Base-by-base conservation (phyloP, 1,140 invertebrate species). In the Papilio machaon region DNA sequence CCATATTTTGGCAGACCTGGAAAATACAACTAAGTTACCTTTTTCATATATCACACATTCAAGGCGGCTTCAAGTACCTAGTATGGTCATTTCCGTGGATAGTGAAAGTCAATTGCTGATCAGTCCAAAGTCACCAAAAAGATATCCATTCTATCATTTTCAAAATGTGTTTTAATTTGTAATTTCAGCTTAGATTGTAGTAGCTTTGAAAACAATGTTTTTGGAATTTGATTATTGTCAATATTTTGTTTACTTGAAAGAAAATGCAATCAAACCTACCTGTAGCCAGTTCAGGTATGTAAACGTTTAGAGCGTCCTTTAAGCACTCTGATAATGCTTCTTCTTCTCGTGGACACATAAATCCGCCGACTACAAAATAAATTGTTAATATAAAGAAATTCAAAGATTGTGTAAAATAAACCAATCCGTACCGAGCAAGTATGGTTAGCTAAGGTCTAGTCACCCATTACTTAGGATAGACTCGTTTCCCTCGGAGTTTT, bases 1-100 rank as follows among this genome's bases (percentile, higher is more conserved):
- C 91, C 92, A 46, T 96, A 95, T 82, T 95, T 95, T 19, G 95
- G 95, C 52, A 97, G 95, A 17, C 96, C 96, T 89, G 30, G 5
- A 84, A 78, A 73, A 46, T 74, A 17, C 23, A 15, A 43, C 35
- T 6, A 74, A 58, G 54, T 58, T 58, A 58, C 17, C 5, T 58
- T 58, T 54, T 49, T 49, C 47, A 15, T 49, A 13, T 15, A 49
- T 49, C 2, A 49, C 15, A 30, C 23, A 30, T 30, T 30, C 23
- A 30, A 30, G 23, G 23, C 0, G 2, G 23, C 23, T 30, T 30
- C 23, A 30, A 30, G 23, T 30, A n/a, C n/a, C n/a, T n/a, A 30
- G 23, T 30, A 30, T 30, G 23, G 23, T 30, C 23, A 30, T 30
- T 30, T 30, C 23, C 23, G 23, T 30, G 23, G 23, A 30, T 30